Evolutionary conservation across 2,113 vertebrate genomes (phyloP).

Genomic region (Cavia porcellus): DNA sequence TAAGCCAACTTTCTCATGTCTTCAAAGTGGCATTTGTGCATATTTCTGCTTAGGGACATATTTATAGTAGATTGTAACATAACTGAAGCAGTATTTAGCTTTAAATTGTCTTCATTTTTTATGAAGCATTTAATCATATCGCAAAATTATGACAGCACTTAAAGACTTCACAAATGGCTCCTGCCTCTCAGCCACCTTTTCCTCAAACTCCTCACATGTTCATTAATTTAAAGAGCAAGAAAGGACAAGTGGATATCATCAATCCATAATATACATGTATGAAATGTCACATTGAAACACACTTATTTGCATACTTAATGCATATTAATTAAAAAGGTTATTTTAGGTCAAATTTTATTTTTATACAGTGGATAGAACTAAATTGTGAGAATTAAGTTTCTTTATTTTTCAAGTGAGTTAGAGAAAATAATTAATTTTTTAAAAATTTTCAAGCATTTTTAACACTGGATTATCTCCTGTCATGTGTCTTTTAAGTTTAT

Average conservation of each 20-base stretch:
- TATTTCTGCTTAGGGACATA: not conserved
- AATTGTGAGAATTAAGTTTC: not conserved
- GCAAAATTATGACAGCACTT: not conserved
- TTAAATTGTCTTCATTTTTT: not conserved
- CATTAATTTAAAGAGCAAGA: not conserved
- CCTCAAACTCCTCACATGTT: not conserved
- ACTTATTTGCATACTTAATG: not conserved
- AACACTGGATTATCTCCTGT: not conserved
- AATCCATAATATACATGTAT: not conserved
- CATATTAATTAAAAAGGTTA: not conserved
- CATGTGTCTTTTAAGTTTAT: not conserved
- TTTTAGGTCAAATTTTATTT: conserved; percentile 20
- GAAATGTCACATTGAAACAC: not conserved
- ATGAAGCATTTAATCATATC: not conserved
- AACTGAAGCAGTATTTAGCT: not conserved
- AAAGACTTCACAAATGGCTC: not conserved
- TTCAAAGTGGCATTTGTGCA: not conserved
- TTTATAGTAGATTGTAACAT: not conserved
- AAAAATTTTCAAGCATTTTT: not conserved
- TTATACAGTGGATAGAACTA: not conserved
- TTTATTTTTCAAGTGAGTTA: not conserved
- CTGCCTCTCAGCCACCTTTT: not conserved
- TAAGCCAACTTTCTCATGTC: not conserved
- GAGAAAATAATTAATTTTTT: not conserved
- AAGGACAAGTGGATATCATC: not conserved